Evolutionary conservation across 2,113 vertebrate species (phyloP).

Genomic region (Otis tarda): DNA sequence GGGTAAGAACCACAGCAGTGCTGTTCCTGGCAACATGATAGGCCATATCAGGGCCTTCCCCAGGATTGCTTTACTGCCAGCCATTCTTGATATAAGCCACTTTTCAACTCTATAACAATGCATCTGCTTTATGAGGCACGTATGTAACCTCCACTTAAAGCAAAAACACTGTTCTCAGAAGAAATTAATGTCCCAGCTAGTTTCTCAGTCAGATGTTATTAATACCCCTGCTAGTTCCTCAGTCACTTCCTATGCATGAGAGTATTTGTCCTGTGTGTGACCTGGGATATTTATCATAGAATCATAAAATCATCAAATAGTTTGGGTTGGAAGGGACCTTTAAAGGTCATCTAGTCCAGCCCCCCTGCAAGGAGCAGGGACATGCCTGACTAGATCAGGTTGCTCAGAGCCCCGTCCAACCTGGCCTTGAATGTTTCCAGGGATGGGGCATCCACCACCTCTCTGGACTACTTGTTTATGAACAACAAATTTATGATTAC

Average conservation of each 20-base stretch:
- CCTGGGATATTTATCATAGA: background rate
- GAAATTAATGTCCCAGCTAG: background rate
- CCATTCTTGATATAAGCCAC: background rate
- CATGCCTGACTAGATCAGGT: no score
- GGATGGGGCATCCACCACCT: no score
- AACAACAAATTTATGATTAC: background rate
- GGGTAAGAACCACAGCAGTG: background rate
- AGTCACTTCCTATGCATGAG: background rate
- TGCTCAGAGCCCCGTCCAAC: no score
- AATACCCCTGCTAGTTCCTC: background rate
- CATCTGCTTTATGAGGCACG: background rate
- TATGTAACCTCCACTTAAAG: background rate
- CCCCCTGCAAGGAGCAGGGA: no score
- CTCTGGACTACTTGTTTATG: no score
- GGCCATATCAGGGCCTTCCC: background rate
- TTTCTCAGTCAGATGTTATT: background rate
- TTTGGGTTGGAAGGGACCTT: no score
- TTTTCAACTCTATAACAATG: background rate
- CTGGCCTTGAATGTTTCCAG: no score
- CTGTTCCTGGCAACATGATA: background rate
- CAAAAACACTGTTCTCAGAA: background rate
- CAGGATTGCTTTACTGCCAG: background rate
- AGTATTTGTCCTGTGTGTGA: background rate
- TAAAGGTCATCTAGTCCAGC: no score
- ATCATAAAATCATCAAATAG: no score